Percentiles rank a stretch among this genome's conserved stretches.
Conservation (phyloP, 2,888 invertebrate species). For the Drosophila quinaria region DNA sequence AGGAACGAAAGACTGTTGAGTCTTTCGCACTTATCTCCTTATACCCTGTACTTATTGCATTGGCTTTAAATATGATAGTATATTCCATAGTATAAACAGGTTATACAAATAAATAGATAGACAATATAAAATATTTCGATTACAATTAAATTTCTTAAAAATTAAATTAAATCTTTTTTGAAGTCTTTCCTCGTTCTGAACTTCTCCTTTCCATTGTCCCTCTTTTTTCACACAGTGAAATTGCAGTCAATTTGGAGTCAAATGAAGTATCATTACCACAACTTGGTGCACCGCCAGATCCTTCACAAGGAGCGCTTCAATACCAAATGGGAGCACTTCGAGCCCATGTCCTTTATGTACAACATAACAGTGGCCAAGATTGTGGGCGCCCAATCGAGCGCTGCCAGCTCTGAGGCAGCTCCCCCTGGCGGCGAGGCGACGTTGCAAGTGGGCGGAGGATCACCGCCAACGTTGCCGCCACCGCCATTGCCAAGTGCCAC, state of each 20-base stretch:
- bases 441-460: constrained; percentile 9
- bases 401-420: constrained; percentile 21
- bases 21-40: not conserved
- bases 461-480: constrained; percentile 44
- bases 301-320: constrained; percentile 83
- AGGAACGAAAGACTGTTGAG: not conserved
- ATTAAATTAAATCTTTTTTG: not conserved
- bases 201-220: not conserved
- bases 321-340: constrained; percentile 84
- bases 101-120: too few relatives aligned
- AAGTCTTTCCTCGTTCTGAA: not conserved
- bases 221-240: constrained; percentile 65
- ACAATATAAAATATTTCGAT: too few relatives aligned
- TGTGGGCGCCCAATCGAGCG: constrained; percentile 72
- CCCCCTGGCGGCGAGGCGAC: constrained; percentile 13
- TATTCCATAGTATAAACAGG: too few relatives aligned
- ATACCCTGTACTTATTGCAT: not conserved
- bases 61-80: too few relatives aligned
- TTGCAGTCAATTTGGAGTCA: constrained; percentile 84
- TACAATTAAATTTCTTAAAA: not conserved
- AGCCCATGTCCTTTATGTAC: constrained; percentile 84
- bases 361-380: constrained; percentile 83
- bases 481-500: constrained; percentile 62
- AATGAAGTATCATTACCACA: constrained; percentile 84
- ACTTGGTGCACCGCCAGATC: constrained; percentile 82